phyloP scores from a whole-genome alignment of 1,140 invertebrate species.

The Aphis gossypii region DNA sequence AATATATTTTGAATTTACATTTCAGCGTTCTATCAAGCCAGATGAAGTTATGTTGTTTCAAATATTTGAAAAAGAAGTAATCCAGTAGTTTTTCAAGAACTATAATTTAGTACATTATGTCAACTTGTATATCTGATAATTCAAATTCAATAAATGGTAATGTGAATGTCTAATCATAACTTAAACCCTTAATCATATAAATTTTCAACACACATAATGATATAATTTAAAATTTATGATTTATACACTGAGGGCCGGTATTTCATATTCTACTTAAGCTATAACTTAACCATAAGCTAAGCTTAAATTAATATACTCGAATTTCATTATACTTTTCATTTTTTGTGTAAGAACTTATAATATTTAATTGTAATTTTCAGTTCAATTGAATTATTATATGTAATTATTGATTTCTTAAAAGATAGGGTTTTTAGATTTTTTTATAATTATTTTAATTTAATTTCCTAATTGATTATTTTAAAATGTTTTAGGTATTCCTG shows the following conservation, averaged over 20 bases:
- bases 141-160: neutral
- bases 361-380: too few species aligned
- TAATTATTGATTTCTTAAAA: neutral
- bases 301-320: neutral
- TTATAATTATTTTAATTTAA: neutral
- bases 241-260: neutral
- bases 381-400: neutral
- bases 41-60: neutral
- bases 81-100: neutral
- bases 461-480: neutral
- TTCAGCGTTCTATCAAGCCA: neutral
- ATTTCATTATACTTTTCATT: too few species aligned
- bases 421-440: neutral
- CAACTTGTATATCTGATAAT: neutral
- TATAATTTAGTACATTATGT: neutral
- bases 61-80: neutral
- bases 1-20: neutral
- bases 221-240: too few species aligned
- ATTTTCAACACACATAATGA: neutral
- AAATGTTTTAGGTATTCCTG: neutral
- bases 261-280: neutral
- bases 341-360: too few species aligned
- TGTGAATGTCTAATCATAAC: neutral
- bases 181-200: neutral
- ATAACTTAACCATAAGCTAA: constrained; percentile 8